phyloP scores from a whole-genome alignment of 2,113 vertebrate genomes.

The Spilogale gracilis region DNA sequence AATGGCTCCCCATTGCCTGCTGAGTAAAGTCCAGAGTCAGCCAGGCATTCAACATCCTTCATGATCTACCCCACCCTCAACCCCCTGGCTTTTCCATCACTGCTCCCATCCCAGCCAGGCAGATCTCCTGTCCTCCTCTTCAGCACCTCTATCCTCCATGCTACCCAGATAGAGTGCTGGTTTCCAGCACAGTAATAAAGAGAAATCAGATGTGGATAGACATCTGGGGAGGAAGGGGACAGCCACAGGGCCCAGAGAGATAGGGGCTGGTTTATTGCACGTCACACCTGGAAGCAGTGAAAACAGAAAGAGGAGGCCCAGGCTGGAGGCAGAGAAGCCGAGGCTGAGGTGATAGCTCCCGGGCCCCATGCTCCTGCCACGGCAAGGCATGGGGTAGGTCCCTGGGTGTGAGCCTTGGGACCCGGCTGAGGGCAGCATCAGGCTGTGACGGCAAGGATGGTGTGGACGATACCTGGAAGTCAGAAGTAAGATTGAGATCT shows the following conservation, averaged over 20 bases:
- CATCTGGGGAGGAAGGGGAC: background rate
- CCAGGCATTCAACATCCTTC: background rate
- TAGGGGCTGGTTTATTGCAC: background rate
- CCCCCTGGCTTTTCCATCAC: background rate
- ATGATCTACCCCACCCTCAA: background rate
- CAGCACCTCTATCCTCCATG: background rate
- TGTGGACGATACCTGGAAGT: background rate
- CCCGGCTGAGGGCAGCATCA: background rate
- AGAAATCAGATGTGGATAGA: background rate
- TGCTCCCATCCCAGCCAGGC: background rate
- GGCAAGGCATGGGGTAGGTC: background rate
- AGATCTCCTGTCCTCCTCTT: background rate
- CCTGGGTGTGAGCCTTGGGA: background rate
- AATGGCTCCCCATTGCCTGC: background rate
- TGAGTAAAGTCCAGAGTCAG: background rate
- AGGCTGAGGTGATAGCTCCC: background rate
- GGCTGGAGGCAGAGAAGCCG: slow-evolving; percentile 9
- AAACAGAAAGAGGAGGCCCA: slow-evolving; percentile 73
- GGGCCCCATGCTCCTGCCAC: slow-evolving; percentile 44
- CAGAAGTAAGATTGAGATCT: slow-evolving; percentile 2
- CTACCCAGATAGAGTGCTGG: background rate
- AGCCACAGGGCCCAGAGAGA: background rate
- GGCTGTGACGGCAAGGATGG: background rate
- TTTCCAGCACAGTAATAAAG: background rate
- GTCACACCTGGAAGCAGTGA: slow-evolving; percentile 77